Evolutionary conservation across 1,140 invertebrate genomes (phyloP).

Genomic region (Bradysia coprophila): DNA sequence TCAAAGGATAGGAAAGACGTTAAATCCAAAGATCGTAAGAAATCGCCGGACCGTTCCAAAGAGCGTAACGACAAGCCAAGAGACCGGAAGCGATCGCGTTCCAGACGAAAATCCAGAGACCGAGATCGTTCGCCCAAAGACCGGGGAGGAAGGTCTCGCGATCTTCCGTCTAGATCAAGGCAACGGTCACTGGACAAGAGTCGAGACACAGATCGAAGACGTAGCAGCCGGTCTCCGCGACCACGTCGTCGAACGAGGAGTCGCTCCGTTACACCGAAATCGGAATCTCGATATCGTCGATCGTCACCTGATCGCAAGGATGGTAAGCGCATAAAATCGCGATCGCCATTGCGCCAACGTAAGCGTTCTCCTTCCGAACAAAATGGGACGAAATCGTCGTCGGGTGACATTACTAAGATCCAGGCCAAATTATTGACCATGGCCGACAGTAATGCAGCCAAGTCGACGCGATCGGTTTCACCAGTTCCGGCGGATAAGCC

Average conservation of each 20-base stretch:
- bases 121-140: background rate
- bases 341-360: background rate
- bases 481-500: constrained; percentile 3
- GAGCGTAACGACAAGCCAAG: constrained; percentile 6
- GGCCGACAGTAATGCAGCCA: background rate
- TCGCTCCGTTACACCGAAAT: background rate
- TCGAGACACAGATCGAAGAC: constrained; percentile 11
- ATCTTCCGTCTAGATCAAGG: constrained; percentile 16
- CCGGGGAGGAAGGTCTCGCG: background rate
- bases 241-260: background rate
- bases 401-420: background rate
- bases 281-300: background rate
- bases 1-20: constrained; percentile 4
- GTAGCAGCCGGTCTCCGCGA: constrained; percentile 3
- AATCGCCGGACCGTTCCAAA: background rate
- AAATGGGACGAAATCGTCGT: background rate
- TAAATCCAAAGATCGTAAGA: constrained; percentile 5
- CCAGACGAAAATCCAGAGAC: constrained; percentile 9
- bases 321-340: background rate
- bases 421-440: background rate
- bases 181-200: constrained; percentile 14
- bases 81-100: constrained; percentile 11
- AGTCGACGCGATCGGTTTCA: background rate
- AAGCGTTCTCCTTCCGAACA: background rate
- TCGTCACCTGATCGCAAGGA: background rate